Evolutionary conservation across 2,888 invertebrate genomes (phyloP).

Genomic region (Pyrrhia umbra): DNA sequence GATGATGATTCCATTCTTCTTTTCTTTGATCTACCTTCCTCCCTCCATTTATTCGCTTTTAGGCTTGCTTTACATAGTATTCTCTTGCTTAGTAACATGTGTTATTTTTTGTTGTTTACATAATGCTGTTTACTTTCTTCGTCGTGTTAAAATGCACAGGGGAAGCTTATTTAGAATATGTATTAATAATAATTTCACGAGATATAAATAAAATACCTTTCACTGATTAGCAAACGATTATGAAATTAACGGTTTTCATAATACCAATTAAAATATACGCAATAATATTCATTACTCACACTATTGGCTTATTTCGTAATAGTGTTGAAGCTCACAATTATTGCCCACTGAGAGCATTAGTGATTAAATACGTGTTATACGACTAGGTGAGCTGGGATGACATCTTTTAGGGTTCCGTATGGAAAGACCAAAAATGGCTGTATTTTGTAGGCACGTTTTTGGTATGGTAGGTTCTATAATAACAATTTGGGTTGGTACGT

Average conservation of each 20-base stretch:
- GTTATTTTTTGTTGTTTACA: no score
- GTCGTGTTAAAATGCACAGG: neutral
- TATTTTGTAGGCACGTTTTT: neutral
- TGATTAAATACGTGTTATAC: constrained; percentile 24
- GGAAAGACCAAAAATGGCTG: neutral
- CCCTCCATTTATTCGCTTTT: no score
- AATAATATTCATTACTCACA: constrained; percentile 44
- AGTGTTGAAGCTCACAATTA: constrained; percentile 17
- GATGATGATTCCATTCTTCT: no score
- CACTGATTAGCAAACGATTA: constrained; percentile 32
- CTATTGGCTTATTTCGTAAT: constrained; percentile 37
- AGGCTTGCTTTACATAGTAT: no score
- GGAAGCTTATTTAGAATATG: no score
- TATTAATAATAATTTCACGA: neutral
- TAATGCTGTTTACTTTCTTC: neutral
- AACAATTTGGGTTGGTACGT: neutral
- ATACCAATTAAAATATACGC: constrained; percentile 41
- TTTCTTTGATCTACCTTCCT: no score
- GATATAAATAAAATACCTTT: constrained; percentile 9
- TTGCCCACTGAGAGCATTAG: constrained; percentile 21
- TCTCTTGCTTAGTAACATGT: neutral
- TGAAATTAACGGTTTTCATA: constrained; percentile 25
- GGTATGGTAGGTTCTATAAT: neutral
- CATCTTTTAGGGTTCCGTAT: constrained; percentile 17
- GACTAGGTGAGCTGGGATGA: constrained; percentile 19